A percentile compares a stretch with the other conserved stretches of the same genome.
Evolutionary conservation across 1,140 invertebrate species (phyloP).

Genomic region (Cydia splendana): DNA sequence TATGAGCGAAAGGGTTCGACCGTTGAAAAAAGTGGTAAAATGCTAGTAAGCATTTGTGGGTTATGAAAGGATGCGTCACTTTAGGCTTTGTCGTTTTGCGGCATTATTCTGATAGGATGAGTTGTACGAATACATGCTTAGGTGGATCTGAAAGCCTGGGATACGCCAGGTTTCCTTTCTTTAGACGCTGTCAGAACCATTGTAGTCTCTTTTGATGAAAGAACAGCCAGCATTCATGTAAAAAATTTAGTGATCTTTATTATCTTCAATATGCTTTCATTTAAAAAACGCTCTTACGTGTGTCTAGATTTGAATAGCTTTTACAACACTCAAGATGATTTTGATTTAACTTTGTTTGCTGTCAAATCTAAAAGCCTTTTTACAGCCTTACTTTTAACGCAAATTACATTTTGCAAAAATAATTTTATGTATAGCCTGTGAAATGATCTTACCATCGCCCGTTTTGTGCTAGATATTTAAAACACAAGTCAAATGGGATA

Average conservation of each 20-base stretch:
- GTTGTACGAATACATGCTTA: constrained; percentile 13
- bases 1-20: constrained; percentile 53
- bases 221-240: not conserved
- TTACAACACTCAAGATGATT: not conserved
- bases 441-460: not conserved
- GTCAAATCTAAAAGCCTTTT: no score
- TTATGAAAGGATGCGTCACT: constrained; percentile 44
- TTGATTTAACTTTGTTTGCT: not conserved
- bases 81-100: constrained; percentile 41
- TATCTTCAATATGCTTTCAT: not conserved
- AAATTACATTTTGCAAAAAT: no score
- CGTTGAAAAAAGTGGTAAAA: constrained; percentile 57
- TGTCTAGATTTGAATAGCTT: not conserved
- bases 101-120: constrained; percentile 22
- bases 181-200: not conserved
- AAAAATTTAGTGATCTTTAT: not conserved
- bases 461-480: not conserved
- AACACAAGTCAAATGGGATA: constrained; percentile 10
- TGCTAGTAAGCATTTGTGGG: constrained; percentile 57
- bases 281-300: not conserved
- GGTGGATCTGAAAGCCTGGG: not conserved
- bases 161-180: not conserved
- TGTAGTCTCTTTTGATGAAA: not conserved
- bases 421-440: no score
- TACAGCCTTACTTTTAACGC: no score